Base-by-base conservation (phyloP, 2,113 vertebrate species). In the Sander lucioperca region DNA sequence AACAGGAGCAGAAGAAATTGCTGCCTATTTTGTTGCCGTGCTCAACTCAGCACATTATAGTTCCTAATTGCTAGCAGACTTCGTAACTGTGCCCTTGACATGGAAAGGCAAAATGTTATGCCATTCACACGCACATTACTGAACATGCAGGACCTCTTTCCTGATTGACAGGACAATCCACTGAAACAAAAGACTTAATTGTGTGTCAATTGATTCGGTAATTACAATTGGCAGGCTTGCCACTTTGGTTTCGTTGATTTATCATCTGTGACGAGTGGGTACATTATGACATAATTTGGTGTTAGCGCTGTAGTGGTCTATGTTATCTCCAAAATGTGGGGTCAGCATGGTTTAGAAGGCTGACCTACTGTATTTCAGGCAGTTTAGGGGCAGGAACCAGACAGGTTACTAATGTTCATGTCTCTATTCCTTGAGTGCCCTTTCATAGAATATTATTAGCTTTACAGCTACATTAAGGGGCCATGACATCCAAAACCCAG, bases 131-230 rank as follows among this genome's bases (percentile, higher is more conserved):
- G 25, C 80, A 82, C 87, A 79, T 92, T 88, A 88, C 66, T 13
- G 77, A 83, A 73, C 27, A 80, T 63, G 73, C 74, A 54, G 74
- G 74, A 36, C 74, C 72, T 67, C 50, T 18, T 63, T 75, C 23
- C 67, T 93, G 91, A 93, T 85, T 93, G 92, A 93, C 92, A 90
- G 89, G 80, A 93, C 85, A 80, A 93, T 83, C 84, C 86, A 64
- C 80, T 86, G 85, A 92, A 93, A 93, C 91, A 93, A 93, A 93
- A 85, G 82, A 88, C 90, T 91, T 93, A 91, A 92, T 91, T 89
- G 90, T 88, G 77, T 85, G 86, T 90, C 89, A 92, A 91, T 90
- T 91, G 87, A 92, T 89, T 90, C 80, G 62, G 82, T 92, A 92
- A 94, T 94, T 90, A 84, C 83, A 89, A 94, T 91, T 91, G 90